Conservation (phyloP, 2,888 invertebrate species). For the Lucinisca nassula region DNA sequence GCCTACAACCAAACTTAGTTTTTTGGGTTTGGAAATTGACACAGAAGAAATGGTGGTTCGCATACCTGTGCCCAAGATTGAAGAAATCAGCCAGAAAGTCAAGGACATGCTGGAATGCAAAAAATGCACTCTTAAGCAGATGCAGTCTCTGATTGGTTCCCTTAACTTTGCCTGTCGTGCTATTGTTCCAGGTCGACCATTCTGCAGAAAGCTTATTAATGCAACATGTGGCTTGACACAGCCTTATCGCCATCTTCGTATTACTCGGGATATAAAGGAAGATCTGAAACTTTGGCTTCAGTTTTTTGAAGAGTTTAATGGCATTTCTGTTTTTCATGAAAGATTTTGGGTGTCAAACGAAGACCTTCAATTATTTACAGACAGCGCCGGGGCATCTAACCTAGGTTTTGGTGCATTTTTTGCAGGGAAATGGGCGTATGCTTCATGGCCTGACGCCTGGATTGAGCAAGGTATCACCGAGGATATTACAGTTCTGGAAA, state of each 20-base stretch:
- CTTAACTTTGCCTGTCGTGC: constrained; percentile 25
- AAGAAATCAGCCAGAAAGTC: not conserved
- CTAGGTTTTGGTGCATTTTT: constrained; percentile 29
- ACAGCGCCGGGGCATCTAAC: constrained; percentile 19
- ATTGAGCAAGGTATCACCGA: constrained; percentile 7
- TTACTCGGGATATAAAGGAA: not conserved
- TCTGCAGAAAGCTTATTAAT: constrained; percentile 31
- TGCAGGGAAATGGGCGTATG: not conserved
- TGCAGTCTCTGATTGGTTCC: constrained; percentile 14
- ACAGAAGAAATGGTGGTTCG: constrained; percentile 4
- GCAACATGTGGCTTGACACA: constrained; percentile 19
- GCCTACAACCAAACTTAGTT: constrained; percentile 3
- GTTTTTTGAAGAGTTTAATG: constrained; percentile 37
- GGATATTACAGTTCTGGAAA: constrained; percentile 22
- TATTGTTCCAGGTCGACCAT: constrained; percentile 15
- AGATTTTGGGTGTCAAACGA: constrained; percentile 30
- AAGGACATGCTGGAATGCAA: not conserved
- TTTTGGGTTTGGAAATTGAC: constrained; percentile 24
- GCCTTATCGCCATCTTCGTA: constrained; percentile 7
- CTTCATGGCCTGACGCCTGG: constrained; percentile 3
- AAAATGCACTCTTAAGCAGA: not conserved
- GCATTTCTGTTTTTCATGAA: constrained; percentile 38
- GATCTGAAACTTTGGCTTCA: constrained; percentile 47
- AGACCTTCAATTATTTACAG: constrained; percentile 36
- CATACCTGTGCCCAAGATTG: not conserved